A percentile compares a stretch with the other conserved stretches of the same genome.
Conservation (phyloP, 2,888 invertebrate genomes). For the Melikaiella ostensackeni region DNA sequence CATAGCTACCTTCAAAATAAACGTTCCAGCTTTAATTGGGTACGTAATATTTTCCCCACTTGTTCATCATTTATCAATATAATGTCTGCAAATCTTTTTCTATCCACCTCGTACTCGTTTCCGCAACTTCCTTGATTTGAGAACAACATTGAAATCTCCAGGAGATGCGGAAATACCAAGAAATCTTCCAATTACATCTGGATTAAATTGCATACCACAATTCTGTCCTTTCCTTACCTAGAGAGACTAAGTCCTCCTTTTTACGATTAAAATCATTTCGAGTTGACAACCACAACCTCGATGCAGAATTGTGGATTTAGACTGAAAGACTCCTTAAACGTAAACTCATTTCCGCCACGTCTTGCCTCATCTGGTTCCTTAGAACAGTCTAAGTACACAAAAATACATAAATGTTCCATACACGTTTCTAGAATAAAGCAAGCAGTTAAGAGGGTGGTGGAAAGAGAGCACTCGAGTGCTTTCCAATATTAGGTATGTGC, state of each 20-base stretch:
- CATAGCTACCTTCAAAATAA: no score
- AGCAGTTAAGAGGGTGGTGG: conserved; percentile 19
- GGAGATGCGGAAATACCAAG: conserved; percentile 15
- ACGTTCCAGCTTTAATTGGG: no score
- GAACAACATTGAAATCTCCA: background rate
- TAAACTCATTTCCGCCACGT: no score
- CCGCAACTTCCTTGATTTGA: conserved; percentile 39
- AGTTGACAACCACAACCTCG: background rate
- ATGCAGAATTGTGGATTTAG: no score
- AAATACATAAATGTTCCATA: background rate
- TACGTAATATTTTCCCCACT: no score
- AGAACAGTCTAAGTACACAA: background rate
- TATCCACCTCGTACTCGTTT: no score
- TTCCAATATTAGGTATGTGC: conserved; percentile 26
- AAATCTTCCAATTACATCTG: conserved; percentile 59
- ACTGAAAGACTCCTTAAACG: no score
- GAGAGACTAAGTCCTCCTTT: background rate
- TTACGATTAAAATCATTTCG: background rate
- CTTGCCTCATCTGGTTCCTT: no score
- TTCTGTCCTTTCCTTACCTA: background rate
- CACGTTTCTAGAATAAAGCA: background rate
- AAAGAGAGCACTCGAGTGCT: conserved; percentile 7
- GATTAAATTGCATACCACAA: conserved; percentile 51
- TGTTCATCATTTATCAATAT: no score
- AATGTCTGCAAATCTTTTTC: no score